These are phyloP conservation scores for Seira ritae DNA, from an alignment of 2,888 invertebrate genomes.

Conservation along the genomic window DNA sequence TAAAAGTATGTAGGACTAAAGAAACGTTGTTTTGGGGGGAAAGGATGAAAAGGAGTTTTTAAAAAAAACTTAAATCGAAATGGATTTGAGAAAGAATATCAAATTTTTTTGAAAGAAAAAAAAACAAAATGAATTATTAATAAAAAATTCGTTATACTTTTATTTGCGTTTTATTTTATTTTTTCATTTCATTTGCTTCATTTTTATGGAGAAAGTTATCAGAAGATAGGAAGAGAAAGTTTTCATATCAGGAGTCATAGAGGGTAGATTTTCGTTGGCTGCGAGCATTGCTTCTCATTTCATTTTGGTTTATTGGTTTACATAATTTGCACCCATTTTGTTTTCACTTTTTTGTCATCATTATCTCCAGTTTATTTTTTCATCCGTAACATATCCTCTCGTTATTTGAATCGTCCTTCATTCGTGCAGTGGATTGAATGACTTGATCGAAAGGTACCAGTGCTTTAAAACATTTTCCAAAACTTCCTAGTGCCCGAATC, in stretches of 20 bases:
- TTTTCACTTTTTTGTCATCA: no score
- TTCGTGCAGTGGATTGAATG: neutral
- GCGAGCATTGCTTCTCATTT: no score
- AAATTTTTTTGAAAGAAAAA: constrained; percentile 45
- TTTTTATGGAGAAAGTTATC: no score
- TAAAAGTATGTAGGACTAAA: constrained; percentile 39
- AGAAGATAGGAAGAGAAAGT: no score
- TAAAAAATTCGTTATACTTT: constrained; percentile 40
- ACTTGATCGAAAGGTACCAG: no score
- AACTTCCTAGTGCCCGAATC: neutral
- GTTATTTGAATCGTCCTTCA: no score
- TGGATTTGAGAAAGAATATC: constrained; percentile 39
- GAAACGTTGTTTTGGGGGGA: constrained; percentile 35
- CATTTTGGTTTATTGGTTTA: no score
- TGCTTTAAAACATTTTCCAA: constrained; percentile 8
- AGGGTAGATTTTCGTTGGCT: no score
- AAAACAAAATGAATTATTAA: constrained; percentile 16
- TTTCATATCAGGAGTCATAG: no score
- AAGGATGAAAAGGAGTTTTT: constrained; percentile 57
- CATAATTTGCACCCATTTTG: no score
- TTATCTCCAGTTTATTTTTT: no score
- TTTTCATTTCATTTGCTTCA: neutral
- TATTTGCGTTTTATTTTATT: constrained; percentile 20
- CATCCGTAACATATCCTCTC: constrained; percentile 13
- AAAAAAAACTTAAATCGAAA: constrained; percentile 31